Conservation (phyloP, 2,888 invertebrate genomes). For the Drosophila mimetica region DNA sequence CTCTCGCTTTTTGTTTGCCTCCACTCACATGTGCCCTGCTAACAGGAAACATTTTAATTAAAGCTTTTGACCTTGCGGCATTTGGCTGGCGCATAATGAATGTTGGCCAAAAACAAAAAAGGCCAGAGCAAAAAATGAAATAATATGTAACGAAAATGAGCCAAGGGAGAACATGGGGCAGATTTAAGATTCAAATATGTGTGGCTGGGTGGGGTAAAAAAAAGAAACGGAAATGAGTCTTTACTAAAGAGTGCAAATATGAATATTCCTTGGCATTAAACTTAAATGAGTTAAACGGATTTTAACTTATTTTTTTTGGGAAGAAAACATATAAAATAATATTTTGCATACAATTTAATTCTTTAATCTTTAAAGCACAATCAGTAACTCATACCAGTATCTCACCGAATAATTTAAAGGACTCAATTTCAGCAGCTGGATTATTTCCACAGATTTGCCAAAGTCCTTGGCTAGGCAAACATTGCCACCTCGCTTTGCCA, state of each 20-base stretch:
- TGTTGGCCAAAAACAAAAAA: slow-evolving; percentile 24
- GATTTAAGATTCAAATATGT: slow-evolving; percentile 28
- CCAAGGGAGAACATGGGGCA: slow-evolving; percentile 27
- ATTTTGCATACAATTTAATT: no score
- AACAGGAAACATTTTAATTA: slow-evolving; percentile 52
- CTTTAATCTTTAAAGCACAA: no score
- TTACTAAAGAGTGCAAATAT: neutral
- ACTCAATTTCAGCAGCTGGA: slow-evolving; percentile 1
- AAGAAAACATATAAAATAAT: no score
- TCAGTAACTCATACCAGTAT: neutral
- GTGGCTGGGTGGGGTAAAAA: neutral
- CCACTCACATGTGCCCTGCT: slow-evolving; percentile 14
- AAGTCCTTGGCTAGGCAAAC: slow-evolving; percentile 1
- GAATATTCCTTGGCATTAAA: slow-evolving; percentile 3
- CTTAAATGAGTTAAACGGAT: neutral
- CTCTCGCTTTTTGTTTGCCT: slow-evolving; percentile 7
- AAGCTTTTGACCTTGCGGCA: slow-evolving; percentile 35
- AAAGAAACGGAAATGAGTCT: slow-evolving; percentile 26
- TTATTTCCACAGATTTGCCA: neutral
- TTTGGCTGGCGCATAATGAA: slow-evolving; percentile 36
- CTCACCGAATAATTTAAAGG: neutral
- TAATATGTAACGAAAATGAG: slow-evolving; percentile 31
- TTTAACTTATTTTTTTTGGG: no score
- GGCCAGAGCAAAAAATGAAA: neutral
- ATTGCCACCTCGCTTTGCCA: slow-evolving; percentile 14